A percentile compares a stretch with the other conserved stretches of the same genome.
phyloP scores from a whole-genome alignment of 2,888 invertebrate genomes.

The Sericinus montela region DNA sequence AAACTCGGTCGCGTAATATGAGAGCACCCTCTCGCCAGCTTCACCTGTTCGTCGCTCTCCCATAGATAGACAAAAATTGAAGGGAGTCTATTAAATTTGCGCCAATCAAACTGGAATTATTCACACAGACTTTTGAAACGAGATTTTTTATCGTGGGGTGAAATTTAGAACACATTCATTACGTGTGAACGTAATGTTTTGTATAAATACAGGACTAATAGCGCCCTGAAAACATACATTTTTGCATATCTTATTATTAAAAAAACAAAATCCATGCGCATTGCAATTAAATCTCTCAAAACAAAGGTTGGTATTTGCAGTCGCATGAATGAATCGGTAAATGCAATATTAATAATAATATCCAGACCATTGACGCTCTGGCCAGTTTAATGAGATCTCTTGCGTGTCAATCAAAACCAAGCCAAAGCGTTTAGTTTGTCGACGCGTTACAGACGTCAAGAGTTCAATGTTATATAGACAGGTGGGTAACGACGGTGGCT shows the following conservation, averaged over 20 bases:
- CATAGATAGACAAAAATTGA: conserved; percentile 33
- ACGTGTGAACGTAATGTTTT: conserved; percentile 3
- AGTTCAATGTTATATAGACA: conserved; percentile 21
- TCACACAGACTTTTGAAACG: conserved; percentile 26
- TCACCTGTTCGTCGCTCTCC: conserved; percentile 44
- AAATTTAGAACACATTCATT: conserved; percentile 18
- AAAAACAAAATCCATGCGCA: conserved; percentile 7
- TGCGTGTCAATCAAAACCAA: conserved; percentile 1
- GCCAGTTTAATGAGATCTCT: conserved; percentile 24
- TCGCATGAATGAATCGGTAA: conserved; percentile 23
- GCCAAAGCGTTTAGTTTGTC: not conserved
- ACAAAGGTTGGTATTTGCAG: conserved; percentile 9
- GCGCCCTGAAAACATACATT: not conserved
- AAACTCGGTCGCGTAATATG: conserved; percentile 40
- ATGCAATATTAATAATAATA: conserved; percentile 32
- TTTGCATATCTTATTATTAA: not conserved
- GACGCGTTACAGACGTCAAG: conserved; percentile 14
- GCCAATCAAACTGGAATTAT: conserved; percentile 33
- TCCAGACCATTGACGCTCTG: conserved; percentile 25
- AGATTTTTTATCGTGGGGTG: conserved; percentile 25
- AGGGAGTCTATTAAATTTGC: conserved; percentile 27
- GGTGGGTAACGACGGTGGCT: conserved; percentile 26
- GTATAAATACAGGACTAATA: not conserved
- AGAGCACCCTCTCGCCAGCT: conserved; percentile 29
- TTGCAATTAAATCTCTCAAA: conserved; percentile 10